Evolutionary conservation across 2,888 invertebrate genomes (phyloP), one percentile per base, ranked within the genome.

Genomic region (Cosmia pyralina): DNA sequence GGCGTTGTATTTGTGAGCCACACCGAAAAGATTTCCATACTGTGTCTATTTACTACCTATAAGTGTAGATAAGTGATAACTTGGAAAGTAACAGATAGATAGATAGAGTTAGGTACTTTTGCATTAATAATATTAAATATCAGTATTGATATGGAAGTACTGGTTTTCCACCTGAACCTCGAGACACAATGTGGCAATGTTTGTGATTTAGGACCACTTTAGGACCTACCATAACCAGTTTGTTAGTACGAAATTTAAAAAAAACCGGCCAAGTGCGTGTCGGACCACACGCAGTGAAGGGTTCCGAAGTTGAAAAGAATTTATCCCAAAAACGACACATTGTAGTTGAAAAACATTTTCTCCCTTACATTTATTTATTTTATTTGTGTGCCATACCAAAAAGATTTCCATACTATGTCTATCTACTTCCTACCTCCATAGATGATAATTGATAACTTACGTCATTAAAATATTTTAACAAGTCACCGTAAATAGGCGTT

Each of bases 401-500:
- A 58, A 34, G 7, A 59, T n/a, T 0, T 38, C 7, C 7, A 19
- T 38, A 58, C 58, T n/a, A n/a, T 8, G 2, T 59, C 2, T 41
- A n/a, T 17, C 28, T 38, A 4, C 4, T 17, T 41, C 22, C 22
- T 13, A 17, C 0, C n/a, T n/a, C n/a, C 0, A 28, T 46, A 17
- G 1, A 53, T 50, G 41, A 17, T 41, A 41, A 41, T 1, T 38
- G 38, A 38, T 22, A 44, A 67, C 41, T 57, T 71, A 81, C 81
- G 62, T 71, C 57, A 63, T 79, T 75, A 50, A 83, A 62, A 28
- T 52, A 34, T 50, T 34, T 53, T 4, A 75, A 11, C 28, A 81
- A 38, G 10, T 83, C 76, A n/a, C 28, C 17, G 22, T 64, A 81
- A 38, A 58, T 52, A 6, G 63, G 60, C 2, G 64, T 60, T 41